Base-by-base conservation (phyloP, 2,888 invertebrate genomes). In the Eledona agricola region DNA sequence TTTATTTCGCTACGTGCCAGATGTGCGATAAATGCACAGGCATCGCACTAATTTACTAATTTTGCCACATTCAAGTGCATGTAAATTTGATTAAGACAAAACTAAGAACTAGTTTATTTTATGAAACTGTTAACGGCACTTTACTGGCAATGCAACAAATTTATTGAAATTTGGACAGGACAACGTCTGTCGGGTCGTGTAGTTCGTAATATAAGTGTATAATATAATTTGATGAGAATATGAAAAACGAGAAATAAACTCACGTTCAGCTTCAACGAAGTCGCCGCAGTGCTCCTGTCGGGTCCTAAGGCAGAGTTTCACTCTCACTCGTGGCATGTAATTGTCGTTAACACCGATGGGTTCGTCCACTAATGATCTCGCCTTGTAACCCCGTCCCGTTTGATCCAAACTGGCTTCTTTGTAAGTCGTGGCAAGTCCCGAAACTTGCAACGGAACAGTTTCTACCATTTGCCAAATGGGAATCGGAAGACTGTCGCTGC, bases 281-380 rank as follows among this genome's bases (percentile, higher is more conserved):
- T 90, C 90, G 16, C 93, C 90, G 76, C 93, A 93, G 60, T 89
- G 87, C 47, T 91, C 88, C 40, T 86, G 85, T 72, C 90, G 90
- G 29, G 87, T 85, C 64, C 88, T 84, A 38, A 94, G 79, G 66
- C 95, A 95, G 19, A 95, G 80, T 65, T 90, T 89, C 7, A 93
- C 87, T 35, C 92, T 80, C 28, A 94, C 84, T 57, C 86, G 79
- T 0, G 88, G 84, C 72, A 82, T 84, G 68, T 79, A 80, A 56
- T 86, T 86, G 59, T 87, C 82, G 1, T 80, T 77, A 17, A 83
- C 72, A 0, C 83, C 80, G 15, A 83, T 80, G 20, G 83, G 81
- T 55, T 83, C 81, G 42, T 78, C 77, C 0, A 78, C 80, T 28
- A 83, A 64, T 10, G 84, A 81, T 31, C 86, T 43, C 2, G 62